Evolutionary conservation across 2,797 vertebrate genomes (phyloP), one percentile per base, ranked within the genome.

Genomic region (Myotis findleyi): DNA sequence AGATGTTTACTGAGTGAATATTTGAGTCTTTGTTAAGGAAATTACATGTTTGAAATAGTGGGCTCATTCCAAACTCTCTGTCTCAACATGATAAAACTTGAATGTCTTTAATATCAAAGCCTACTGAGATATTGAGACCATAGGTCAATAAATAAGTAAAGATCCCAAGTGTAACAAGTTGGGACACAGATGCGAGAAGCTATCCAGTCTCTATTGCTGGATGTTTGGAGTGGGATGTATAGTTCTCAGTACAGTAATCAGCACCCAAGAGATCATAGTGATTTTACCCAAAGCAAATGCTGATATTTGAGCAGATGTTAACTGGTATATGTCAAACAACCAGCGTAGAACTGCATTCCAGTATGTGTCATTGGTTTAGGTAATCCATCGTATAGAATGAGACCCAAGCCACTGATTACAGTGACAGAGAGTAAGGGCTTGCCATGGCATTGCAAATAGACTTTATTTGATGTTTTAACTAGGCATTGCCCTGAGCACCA

Each of bases 231-330:
- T 75, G 25, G 21, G 38, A 16, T 8, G 16, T 36, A 77, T 3
- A 73, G 6, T 11, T 27, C n/a, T 83, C 7, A 82, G 1, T 30
- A 6, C 33, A 83, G 62, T 4, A 81, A 41, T 73, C 10, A 69
- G 4, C 53, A 8, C 14, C 73, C 21, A 89, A 87, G 27, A 41
- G 53, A 25, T 0, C 6, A 57, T 55, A 8, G 36, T 55, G 9
- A 73, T 44, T 80, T 96, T 68, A 93, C 89, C 5, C 44, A 16
- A 73, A 94, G 17, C 25, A 49, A 68, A 80, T 82, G 25, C 30
- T 87, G n/a, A 38, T 90, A 76, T 80, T n/a, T 17, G 79, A 90
- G 59, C n/a, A 86, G 8, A 85, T 81, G 3, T 55, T 49, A 36
- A 9, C 25, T 79, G 2, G 7, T 79, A 36, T 25, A 55, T 44